These are phyloP conservation scores for Felis chaus DNA, from an alignment of 2,113 vertebrate species.

Conservation along the genomic window DNA sequence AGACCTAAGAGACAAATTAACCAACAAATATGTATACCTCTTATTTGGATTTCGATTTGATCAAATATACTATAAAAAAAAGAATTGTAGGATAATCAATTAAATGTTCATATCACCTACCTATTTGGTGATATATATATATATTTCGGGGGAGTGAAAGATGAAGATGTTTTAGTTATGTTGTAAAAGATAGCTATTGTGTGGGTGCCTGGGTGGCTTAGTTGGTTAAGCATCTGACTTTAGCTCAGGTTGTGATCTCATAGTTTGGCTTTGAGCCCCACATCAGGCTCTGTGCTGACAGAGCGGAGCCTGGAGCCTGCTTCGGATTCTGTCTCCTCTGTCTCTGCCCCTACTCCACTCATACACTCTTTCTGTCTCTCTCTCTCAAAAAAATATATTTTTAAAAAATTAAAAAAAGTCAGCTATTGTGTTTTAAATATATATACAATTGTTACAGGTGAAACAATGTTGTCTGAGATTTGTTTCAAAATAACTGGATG, in stretches of 20 bases:
- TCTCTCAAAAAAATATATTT: no score
- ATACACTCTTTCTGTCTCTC: no score
- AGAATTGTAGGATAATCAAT: not conserved
- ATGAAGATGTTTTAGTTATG: not conserved
- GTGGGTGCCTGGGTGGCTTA: no score
- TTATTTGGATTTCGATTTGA: not conserved
- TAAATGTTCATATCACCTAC: not conserved
- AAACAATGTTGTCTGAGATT: not conserved
- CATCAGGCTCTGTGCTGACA: no score
- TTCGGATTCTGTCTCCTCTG: no score
- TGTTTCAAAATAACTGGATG: not conserved
- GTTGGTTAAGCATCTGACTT: no score
- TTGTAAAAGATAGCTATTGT: not conserved
- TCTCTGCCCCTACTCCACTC: no score
- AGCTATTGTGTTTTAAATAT: not conserved
- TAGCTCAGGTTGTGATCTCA: no score
- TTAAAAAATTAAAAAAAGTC: not conserved
- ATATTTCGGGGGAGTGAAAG: no score
- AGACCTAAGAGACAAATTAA: not conserved
- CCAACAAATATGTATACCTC: not conserved
- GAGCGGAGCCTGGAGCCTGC: no score
- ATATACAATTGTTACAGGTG: not conserved
- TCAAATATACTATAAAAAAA: not conserved
- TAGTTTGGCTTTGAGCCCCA: no score
- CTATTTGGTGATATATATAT: not conserved